Percentiles rank a stretch among this genome's conserved stretches.
Conservation (phyloP, 2,888 invertebrate genomes). For the Endotricha flammealis region DNA sequence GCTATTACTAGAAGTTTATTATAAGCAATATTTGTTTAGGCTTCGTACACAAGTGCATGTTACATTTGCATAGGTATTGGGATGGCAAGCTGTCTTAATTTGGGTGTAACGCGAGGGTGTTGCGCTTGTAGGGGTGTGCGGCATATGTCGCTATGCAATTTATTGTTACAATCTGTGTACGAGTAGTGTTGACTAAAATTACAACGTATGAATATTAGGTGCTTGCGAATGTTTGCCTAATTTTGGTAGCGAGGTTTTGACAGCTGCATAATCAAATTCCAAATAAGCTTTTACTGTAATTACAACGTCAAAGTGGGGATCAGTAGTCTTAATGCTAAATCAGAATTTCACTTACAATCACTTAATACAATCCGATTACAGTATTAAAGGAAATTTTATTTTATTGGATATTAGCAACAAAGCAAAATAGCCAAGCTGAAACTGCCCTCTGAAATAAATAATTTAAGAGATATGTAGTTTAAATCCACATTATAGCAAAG, state of each 20-base stretch:
- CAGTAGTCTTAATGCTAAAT: too few species aligned
- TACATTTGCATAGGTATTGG: constrained; percentile 65
- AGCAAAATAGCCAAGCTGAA: too few species aligned
- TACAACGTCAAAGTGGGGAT: too few species aligned
- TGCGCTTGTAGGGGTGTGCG: constrained; percentile 34
- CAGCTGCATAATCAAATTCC: too few species aligned
- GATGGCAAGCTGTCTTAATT: constrained; percentile 72
- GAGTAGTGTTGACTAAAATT: constrained; percentile 32
- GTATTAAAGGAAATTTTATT: too few species aligned
- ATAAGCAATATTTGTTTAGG: constrained; percentile 56
- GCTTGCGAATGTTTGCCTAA: constrained; percentile 24
- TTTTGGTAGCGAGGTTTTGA: not conserved
- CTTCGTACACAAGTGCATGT: constrained; percentile 27
- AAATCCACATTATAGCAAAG: too few species aligned
- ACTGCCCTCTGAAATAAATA: too few species aligned
- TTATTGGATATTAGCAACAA: too few species aligned
- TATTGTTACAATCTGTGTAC: constrained; percentile 58
- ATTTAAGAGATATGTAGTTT: too few species aligned
- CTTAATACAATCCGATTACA: too few species aligned
- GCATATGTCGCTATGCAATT: constrained; percentile 67
- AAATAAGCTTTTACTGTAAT: too few species aligned
- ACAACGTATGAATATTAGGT: constrained; percentile 44
- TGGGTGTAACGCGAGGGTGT: constrained; percentile 50
- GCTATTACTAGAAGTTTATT: constrained; percentile 33
- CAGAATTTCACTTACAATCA: too few species aligned